phyloP scores from a whole-genome alignment of 2,113 vertebrate genomes.

The Pterophyllum scalare region DNA sequence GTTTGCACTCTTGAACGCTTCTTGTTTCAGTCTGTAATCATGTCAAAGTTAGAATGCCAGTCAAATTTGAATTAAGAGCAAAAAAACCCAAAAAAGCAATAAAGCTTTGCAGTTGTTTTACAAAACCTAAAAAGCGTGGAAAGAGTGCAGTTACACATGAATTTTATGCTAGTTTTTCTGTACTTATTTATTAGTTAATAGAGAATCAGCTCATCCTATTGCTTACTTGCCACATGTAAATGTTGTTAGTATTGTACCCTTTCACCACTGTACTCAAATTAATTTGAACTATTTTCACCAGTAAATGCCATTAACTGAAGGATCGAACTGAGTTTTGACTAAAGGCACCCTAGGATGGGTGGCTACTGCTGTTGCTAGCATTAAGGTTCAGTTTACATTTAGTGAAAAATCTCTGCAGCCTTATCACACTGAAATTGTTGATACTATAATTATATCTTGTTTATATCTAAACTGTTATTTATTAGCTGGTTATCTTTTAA shows the following conservation, averaged over 20 bases:
- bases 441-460: too few species aligned
- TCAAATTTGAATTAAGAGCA: background rate
- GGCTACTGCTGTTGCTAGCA: background rate
- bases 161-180: background rate
- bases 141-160: background rate
- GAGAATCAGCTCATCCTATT: background rate
- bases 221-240: background rate
- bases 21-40: too few species aligned
- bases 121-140: conserved; percentile 5
- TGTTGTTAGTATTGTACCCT: background rate
- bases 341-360: background rate
- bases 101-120: background rate
- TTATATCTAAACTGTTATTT: too few species aligned
- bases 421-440: too few species aligned
- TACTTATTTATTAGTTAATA: background rate
- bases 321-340: background rate
- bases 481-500: background rate
- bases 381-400: too few species aligned
- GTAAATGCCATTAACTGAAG: background rate
- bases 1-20: too few species aligned
- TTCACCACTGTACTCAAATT: conserved; percentile 6
- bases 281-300: background rate
- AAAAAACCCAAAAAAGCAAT: background rate
- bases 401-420: too few species aligned
- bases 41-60: too few species aligned